Percentiles rank a stretch among this genome's conserved stretches.
phyloP scores from a whole-genome alignment of 2,113 vertebrate genomes.

The Numida meleagris region DNA sequence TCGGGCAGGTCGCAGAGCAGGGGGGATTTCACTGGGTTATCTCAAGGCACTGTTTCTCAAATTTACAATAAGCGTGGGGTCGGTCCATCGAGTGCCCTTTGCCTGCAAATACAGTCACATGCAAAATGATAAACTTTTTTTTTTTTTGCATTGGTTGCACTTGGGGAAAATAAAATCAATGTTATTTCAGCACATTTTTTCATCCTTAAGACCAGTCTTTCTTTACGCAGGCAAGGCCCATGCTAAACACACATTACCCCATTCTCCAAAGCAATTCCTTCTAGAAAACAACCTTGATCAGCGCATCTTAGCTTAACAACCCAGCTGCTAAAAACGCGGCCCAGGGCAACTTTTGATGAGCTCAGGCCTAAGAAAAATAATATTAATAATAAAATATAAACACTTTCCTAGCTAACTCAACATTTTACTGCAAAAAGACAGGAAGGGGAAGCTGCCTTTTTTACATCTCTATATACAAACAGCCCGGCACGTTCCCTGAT shows the following conservation, averaged over 20 bases:
- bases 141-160: not conserved
- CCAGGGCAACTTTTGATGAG: slow-evolving; percentile 56
- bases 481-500: not conserved
- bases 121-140: slow-evolving; percentile 19
- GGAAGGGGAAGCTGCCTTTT: not conserved
- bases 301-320: slow-evolving; percentile 3
- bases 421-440: not conserved
- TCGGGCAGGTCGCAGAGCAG: slow-evolving; percentile 17
- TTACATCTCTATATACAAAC: slow-evolving; percentile 10
- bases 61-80: slow-evolving; percentile 31
- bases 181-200: not conserved
- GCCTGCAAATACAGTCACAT: not conserved
- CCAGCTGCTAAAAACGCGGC: not conserved
- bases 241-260: not conserved
- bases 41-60: slow-evolving; percentile 16
- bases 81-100: not conserved
- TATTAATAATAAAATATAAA: not conserved
- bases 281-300: slow-evolving; percentile 15
- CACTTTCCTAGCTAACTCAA: not conserved
- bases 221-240: not conserved
- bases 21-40: slow-evolving; percentile 13
- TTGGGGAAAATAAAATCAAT: not conserved
- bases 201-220: not conserved
- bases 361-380: not conserved
- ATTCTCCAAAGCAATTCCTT: not conserved